phyloP scores from a whole-genome alignment of 2,113 vertebrate genomes.

The Origma solitaria region DNA sequence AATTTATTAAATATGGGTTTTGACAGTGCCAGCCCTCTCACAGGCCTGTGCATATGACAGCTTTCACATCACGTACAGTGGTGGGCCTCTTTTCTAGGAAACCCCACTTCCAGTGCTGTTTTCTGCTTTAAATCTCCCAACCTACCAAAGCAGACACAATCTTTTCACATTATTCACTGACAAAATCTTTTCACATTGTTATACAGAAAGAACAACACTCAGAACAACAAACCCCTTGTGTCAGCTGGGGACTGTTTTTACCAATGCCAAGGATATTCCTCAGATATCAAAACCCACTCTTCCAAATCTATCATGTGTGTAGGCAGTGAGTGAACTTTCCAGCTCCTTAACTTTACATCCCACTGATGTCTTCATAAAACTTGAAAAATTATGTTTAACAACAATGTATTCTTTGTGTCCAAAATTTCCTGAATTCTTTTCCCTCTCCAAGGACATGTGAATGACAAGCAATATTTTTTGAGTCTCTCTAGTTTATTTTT shows the following conservation, averaged over 20 bases:
- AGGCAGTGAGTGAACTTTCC: neutral
- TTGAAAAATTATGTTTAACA: neutral
- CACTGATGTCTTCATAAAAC: neutral
- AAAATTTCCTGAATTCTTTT: neutral
- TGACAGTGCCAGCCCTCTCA: neutral
- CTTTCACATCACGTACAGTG: neutral
- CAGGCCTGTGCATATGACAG: neutral
- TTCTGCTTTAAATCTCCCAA: neutral
- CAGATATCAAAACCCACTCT: neutral
- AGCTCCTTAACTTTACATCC: neutral
- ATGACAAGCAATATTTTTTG: neutral
- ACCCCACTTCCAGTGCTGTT: neutral
- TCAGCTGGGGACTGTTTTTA: neutral
- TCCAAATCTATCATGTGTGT: neutral
- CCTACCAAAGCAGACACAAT: neutral
- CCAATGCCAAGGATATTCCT: neutral
- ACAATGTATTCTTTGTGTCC: neutral
- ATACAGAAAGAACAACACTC: neutral
- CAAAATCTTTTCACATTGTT: neutral
- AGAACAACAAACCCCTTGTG: neutral
- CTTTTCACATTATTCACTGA: neutral
- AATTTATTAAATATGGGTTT: neutral
- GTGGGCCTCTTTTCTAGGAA: neutral
- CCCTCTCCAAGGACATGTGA: neutral
- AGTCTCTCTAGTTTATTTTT: neutral